Conservation (phyloP, 2,113 vertebrate genomes). For the Capreolus pygargus region DNA sequence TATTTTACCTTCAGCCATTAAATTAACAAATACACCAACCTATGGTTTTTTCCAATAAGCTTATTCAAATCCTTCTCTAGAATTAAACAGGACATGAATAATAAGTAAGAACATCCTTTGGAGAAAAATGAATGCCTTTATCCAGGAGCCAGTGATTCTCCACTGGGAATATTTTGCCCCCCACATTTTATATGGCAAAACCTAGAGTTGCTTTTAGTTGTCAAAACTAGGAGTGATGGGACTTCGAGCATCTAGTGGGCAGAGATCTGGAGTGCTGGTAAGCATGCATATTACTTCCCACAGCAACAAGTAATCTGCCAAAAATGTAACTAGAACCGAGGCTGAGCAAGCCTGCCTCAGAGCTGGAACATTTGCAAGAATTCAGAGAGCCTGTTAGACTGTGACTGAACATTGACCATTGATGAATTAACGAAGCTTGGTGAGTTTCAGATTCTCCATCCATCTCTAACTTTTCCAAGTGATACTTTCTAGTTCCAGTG, state of each 20-base stretch:
- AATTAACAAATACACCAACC: neutral
- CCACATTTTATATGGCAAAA: neutral
- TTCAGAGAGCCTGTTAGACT: neutral
- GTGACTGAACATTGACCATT: neutral
- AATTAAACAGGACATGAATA: neutral
- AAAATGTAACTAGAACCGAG: neutral
- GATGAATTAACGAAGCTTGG: neutral
- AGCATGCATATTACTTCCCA: neutral
- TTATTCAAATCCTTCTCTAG: neutral
- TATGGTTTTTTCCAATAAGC: neutral
- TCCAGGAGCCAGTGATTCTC: neutral
- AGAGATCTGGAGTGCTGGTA: neutral
- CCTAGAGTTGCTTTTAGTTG: neutral
- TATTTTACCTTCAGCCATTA: neutral
- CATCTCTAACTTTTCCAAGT: neutral
- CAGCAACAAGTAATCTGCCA: neutral
- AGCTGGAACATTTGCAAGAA: neutral
- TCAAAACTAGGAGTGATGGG: neutral
- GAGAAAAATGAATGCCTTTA: neutral
- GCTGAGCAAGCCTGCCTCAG: fast-evolving
- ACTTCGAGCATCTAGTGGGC: neutral
- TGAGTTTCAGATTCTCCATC: neutral
- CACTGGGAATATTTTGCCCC: neutral
- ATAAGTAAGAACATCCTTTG: neutral
- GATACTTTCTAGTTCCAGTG: neutral